Evolutionary conservation across 2,797 vertebrate species (phyloP).

Genomic region (Meriones psammophilus): DNA sequence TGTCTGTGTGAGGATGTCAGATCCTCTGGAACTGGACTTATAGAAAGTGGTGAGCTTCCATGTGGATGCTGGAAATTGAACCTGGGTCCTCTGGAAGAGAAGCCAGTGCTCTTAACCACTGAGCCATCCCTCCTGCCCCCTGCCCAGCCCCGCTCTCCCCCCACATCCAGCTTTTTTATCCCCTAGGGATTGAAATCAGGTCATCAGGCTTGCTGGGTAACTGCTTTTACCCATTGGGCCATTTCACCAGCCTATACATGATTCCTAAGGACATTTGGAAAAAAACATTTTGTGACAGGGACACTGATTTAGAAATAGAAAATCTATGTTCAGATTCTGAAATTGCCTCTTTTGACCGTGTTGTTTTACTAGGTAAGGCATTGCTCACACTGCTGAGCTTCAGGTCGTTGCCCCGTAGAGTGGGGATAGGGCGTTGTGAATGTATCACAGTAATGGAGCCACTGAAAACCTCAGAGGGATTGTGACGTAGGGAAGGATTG

Average conservation of each 20-base stretch:
- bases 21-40: neutral
- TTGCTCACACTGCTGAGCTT: neutral
- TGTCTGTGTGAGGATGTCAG: neutral
- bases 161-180: neutral
- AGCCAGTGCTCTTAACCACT: neutral
- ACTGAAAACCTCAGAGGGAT: slow-evolving; percentile 54
- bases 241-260: neutral
- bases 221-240: neutral
- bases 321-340: neutral
- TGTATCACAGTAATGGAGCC: slow-evolving; percentile 31
- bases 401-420: slow-evolving; percentile 26
- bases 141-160: no score
- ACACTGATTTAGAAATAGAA: slow-evolving; percentile 58
- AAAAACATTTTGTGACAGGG: slow-evolving; percentile 36
- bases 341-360: neutral
- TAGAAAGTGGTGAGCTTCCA: neutral
- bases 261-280: slow-evolving; percentile 39
- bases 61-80: neutral
- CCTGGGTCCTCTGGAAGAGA: neutral
- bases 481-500: neutral
- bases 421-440: neutral
- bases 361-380: slow-evolving; percentile 40
- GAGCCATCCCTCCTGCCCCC: neutral
- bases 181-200: neutral
- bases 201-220: neutral